These are phyloP conservation scores for Diorhabda sublineata DNA, from an alignment of 1,140 invertebrate genomes.

Conservation along the genomic window DNA sequence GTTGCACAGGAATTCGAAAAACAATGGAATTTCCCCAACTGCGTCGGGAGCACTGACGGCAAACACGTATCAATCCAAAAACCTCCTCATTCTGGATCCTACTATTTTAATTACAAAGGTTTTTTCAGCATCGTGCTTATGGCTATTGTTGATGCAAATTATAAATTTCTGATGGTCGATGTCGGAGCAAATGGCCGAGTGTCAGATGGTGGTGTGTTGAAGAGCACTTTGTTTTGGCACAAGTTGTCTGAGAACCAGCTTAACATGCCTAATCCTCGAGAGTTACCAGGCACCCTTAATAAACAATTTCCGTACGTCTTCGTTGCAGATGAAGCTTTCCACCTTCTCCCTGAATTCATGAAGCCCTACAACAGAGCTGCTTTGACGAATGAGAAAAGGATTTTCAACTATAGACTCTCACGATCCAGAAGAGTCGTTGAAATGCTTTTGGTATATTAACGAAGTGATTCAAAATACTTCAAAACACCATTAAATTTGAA, in stretches of 20 bases:
- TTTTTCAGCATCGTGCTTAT: slow-evolving; percentile 46
- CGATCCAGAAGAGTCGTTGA: too few relatives aligned
- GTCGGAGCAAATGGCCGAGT: slow-evolving; percentile 6
- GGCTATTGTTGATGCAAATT: slow-evolving; percentile 43
- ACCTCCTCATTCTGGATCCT: slow-evolving; percentile 40
- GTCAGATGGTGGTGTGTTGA: too few relatives aligned
- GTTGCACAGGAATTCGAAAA: slow-evolving; percentile 19
- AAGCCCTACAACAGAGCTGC: too few relatives aligned
- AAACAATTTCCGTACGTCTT: background rate
- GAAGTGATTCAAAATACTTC: background rate
- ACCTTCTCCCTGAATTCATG: background rate
- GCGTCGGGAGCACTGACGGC: slow-evolving; percentile 44
- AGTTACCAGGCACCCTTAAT: too few relatives aligned
- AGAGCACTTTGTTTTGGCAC: too few relatives aligned
- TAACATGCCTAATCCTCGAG: too few relatives aligned
- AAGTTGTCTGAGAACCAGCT: too few relatives aligned
- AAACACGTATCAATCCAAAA: slow-evolving; percentile 17
- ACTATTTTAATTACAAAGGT: slow-evolving; percentile 48
- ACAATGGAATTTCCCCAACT: slow-evolving; percentile 33
- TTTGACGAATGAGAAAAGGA: too few relatives aligned
- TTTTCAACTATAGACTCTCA: background rate
- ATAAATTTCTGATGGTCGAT: slow-evolving; percentile 23
- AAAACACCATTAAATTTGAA: slow-evolving; percentile 21
- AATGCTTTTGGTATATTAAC: too few relatives aligned
- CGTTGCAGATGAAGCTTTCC: slow-evolving; percentile 3